Base-by-base conservation (phyloP, 2,113 vertebrate genomes). In the Bufo bufo region DNA sequence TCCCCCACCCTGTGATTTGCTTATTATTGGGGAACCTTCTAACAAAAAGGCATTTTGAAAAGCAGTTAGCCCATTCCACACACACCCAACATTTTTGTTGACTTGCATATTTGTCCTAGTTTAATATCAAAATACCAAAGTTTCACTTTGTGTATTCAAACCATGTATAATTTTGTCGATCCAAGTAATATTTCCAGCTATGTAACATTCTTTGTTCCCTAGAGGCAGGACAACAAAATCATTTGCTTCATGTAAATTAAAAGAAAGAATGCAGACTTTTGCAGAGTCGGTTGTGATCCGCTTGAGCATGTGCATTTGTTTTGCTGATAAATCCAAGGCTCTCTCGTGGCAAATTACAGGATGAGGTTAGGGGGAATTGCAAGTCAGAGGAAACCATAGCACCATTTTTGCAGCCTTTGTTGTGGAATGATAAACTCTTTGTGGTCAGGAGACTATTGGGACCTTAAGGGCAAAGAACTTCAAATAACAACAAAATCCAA, bases 401-500 rank as follows among this genome's bases (percentile, higher is more conserved):
- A 89, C 90, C 92, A 91, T 93, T 92, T 89, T 91, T 91, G 91
- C 92, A 91, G 93, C 91, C 92, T 94, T 92, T 94, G 93, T 93
- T 93, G 93, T 91, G 93, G 93, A 94, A 93, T 96, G 94, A 96
- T 94, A 93, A 95, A 95, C 94, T 94, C 94, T 94, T 94, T 93
- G 86, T 89, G 92, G 92, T 90, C 90, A 90, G 66, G 63, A 83
- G 75, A 33, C 59, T 84, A 58, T 47, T 89, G 72, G 59, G 47
- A 89, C 81, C 96, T 95, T 94, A 93, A 94, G 95, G 94, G 94
- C 95, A 95, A 93, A 93, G 93, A 94, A 95, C 95, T 95, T 96
- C 95, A 97, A 97, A 97, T 96, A 95, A 93, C 94, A 94, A 93
- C 94, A 95, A 93, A 93, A 95, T 95, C 93, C 95, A 96, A 96